Conservation (phyloP, 2,113 vertebrate genomes). For the Lynx canadensis region DNA sequence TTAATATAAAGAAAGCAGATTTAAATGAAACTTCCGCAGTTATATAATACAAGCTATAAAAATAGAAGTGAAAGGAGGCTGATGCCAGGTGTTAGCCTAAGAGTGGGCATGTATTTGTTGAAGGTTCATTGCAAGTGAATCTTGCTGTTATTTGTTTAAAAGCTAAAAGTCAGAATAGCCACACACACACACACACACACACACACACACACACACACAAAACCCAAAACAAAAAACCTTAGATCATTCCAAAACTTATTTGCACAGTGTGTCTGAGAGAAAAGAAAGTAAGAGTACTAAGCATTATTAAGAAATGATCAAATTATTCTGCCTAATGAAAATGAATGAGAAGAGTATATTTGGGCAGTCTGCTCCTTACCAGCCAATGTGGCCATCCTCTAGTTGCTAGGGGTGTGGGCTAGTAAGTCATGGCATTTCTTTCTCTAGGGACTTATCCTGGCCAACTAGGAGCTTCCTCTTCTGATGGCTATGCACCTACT, state of each 20-base stretch:
- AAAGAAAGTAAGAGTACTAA: not conserved
- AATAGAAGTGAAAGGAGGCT: conserved; percentile 39
- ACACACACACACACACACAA: too few species aligned
- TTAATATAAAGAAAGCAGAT: conserved; percentile 62
- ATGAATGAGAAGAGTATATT: not conserved
- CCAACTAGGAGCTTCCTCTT: not conserved
- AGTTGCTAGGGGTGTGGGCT: not conserved
- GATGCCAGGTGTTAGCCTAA: conserved; percentile 36
- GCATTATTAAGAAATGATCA: not conserved
- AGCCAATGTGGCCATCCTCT: not conserved
- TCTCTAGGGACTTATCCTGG: not conserved
- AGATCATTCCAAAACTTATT: conserved; percentile 25
- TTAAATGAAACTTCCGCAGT: conserved; percentile 59
- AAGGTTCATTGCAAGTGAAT: conserved; percentile 10
- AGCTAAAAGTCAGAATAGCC: not conserved
- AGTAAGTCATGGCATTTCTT: not conserved
- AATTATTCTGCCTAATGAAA: not conserved
- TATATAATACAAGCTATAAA: conserved; percentile 53
- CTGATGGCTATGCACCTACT: not conserved
- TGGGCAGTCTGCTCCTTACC: not conserved
- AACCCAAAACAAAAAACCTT: not conserved
- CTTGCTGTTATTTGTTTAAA: conserved; percentile 59
- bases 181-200: too few species aligned
- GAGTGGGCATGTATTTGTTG: conserved; percentile 13
- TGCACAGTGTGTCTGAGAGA: not conserved